Conservation (phyloP, 2,888 invertebrate genomes). For the Lasioglossum morio region DNA sequence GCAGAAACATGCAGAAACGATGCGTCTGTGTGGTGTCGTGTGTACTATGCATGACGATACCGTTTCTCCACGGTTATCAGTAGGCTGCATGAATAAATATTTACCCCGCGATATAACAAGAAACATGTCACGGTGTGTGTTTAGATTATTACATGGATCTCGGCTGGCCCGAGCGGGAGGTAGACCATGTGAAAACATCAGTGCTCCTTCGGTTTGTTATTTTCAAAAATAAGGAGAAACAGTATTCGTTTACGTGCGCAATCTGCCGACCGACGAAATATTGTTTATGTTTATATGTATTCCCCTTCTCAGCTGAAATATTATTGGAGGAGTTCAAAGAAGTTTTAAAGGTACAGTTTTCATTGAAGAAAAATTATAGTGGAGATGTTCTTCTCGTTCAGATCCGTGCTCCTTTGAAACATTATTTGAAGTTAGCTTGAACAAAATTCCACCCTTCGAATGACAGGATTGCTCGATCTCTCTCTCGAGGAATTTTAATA, state of each 20-base stretch:
- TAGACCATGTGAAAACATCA: slow-evolving; percentile 4
- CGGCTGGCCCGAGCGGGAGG: neutral
- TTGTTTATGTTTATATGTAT: neutral
- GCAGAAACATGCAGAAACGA: slow-evolving; percentile 29
- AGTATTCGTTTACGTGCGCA: neutral
- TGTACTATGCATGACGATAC: slow-evolving; percentile 11
- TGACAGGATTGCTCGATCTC: too few relatives aligned
- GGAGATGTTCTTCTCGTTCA: neutral
- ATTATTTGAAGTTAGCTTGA: neutral
- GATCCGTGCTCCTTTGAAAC: neutral
- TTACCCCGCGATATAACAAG: slow-evolving; percentile 34
- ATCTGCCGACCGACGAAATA: neutral
- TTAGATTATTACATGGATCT: slow-evolving; percentile 47
- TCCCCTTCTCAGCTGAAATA: neutral
- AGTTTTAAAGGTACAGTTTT: neutral
- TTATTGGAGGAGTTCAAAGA: neutral
- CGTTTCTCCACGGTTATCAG: slow-evolving; percentile 39
- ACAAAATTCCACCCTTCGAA: neutral
- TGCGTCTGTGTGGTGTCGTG: neutral
- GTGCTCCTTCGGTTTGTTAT: neutral
- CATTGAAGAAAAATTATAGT: neutral
- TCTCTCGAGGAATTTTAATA: neutral
- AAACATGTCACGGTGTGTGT: slow-evolving; percentile 32
- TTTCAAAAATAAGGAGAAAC: neutral
- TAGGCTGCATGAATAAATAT: slow-evolving; percentile 49